Evolutionary conservation across 2,797 vertebrate species (phyloP).

Genomic region (Lacerta agilis): DNA sequence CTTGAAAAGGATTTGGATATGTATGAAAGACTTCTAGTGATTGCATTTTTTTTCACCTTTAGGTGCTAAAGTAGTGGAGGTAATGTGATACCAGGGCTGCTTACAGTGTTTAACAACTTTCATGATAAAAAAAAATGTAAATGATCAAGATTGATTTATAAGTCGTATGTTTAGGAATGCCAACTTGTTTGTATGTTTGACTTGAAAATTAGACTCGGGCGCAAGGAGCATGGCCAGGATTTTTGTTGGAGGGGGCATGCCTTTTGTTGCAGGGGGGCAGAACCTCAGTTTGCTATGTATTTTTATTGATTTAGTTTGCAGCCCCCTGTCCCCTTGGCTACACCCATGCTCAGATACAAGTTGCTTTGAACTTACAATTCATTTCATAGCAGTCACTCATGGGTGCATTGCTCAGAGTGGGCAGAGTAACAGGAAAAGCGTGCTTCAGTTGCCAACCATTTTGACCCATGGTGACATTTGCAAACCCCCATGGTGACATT

Average conservation of each 20-base stretch:
- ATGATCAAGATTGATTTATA: not conserved
- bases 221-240: not conserved
- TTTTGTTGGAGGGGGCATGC: too few species aligned
- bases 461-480: too few species aligned
- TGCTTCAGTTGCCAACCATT: not conserved
- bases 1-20: not conserved
- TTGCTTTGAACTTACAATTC: not conserved
- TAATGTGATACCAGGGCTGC: fast-evolving
- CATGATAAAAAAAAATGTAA: not conserved
- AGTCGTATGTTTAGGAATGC: not conserved
- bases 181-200: not conserved
- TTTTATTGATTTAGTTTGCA: not conserved
- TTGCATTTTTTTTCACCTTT: not conserved
- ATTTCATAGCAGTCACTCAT: not conserved
- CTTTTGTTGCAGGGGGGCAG: too few species aligned
- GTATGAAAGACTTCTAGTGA: not conserved
- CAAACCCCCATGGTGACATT: too few species aligned
- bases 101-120: not conserved
- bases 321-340: too few species aligned
- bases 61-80: fast-evolving
- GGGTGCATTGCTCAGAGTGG: too few species aligned
- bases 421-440: not conserved
- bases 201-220: not conserved
- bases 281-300: not conserved
- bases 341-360: not conserved